A percentile compares a stretch with the other conserved stretches of the same genome.
Evolutionary conservation across 1,140 invertebrate species (phyloP).

Genomic region (Onthophagus taurus): DNA sequence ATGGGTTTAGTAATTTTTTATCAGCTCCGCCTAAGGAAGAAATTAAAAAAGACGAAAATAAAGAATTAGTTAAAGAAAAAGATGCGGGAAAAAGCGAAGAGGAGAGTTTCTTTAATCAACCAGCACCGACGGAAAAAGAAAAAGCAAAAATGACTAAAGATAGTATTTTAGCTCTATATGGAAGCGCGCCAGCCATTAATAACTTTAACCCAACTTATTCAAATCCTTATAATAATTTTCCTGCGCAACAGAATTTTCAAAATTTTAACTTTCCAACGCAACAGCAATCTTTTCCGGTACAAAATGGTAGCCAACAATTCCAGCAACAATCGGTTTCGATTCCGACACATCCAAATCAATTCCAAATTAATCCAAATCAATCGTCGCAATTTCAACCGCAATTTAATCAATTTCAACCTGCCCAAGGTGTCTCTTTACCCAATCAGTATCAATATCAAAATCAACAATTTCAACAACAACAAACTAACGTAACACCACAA

Average conservation of each 20-base stretch:
- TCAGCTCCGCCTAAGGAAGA: conserved; percentile 48
- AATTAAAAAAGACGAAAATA: conserved; percentile 34
- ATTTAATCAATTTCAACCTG: conserved; percentile 9
- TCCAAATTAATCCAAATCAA: conserved; percentile 10
- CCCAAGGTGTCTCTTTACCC: background rate
- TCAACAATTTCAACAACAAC: conserved; percentile 16
- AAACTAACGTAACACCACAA: conserved; percentile 9
- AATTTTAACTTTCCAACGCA: conserved; percentile 12
- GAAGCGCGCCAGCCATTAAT: conserved; percentile 43
- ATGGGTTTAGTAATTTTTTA: conserved; percentile 68
- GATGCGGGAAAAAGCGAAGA: conserved; percentile 64
- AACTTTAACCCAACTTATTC: conserved; percentile 19
- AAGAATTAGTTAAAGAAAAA: conserved; percentile 24
- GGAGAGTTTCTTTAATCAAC: conserved; percentile 83
- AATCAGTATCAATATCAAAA: conserved; percentile 4
- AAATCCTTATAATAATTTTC: conserved; percentile 17
- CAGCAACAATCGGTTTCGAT: background rate
- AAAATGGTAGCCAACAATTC: conserved; percentile 11
- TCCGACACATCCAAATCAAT: conserved; percentile 1
- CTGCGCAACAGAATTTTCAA: conserved; percentile 16
- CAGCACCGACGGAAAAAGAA: conserved; percentile 60
- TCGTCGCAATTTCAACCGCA: conserved; percentile 8
- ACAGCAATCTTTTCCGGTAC: conserved; percentile 10
- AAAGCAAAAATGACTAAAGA: conserved; percentile 84
- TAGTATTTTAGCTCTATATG: conserved; percentile 86